phyloP scores from a whole-genome alignment of 2,113 vertebrate genomes.

The Brachypodius melanocephalos region DNA sequence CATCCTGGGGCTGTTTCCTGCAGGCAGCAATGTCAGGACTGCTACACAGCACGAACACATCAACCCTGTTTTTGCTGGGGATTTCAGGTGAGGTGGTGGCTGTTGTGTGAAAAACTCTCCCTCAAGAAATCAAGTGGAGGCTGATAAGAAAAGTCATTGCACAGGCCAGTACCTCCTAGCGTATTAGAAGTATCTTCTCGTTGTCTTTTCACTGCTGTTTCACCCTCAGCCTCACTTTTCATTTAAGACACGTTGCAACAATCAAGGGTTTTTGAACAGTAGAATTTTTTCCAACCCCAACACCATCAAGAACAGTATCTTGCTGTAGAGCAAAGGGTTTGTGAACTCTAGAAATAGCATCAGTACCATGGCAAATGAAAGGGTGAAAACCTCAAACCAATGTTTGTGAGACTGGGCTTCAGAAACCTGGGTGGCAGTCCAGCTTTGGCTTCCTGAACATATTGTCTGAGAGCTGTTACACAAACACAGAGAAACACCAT shows the following conservation, averaged over 20 bases:
- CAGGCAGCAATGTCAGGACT: rapidly evolving
- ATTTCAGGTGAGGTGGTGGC: background rate
- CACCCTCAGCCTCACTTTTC: background rate
- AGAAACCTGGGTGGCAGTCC: background rate
- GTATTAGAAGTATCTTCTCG: background rate
- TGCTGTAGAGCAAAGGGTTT: rapidly evolving
- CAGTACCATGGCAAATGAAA: background rate
- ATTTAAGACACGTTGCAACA: background rate
- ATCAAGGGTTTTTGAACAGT: background rate
- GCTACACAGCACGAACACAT: background rate
- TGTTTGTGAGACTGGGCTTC: background rate
- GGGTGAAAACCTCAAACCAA: background rate
- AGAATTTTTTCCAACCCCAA: background rate
- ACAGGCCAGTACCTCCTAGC: background rate
- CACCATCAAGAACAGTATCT: background rate
- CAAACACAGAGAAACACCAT: background rate
- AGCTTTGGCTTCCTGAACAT: background rate
- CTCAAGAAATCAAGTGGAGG: background rate
- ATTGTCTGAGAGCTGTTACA: background rate
- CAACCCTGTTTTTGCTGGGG: background rate
- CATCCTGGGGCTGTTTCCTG: background rate
- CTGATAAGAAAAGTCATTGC: background rate
- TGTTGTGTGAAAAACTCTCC: background rate
- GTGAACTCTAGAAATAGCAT: background rate
- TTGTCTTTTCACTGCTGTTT: background rate